These are phyloP conservation scores for Aphidoletes aphidimyza DNA, from an alignment of 2,888 invertebrate species.

Conservation along the genomic window DNA sequence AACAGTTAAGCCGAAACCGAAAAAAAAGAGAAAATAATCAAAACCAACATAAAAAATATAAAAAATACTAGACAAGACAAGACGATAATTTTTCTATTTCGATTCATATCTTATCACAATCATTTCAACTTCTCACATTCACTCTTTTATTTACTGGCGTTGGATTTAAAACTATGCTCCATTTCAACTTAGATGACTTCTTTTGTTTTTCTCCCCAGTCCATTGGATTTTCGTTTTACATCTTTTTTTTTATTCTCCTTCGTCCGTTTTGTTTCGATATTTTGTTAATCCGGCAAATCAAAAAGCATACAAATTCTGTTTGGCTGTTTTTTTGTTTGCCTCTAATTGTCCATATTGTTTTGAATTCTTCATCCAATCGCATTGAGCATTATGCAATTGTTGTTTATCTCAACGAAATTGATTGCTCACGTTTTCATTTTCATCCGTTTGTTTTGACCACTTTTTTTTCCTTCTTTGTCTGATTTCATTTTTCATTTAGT, in stretches of 20 bases:
- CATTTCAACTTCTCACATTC: constrained; percentile 6
- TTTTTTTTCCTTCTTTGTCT: neutral
- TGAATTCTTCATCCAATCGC: neutral
- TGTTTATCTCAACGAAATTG: neutral
- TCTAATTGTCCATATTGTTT: neutral
- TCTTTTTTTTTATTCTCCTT: neutral
- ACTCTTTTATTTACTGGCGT: neutral
- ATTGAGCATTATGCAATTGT: constrained; percentile 5
- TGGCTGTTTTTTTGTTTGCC: too few relatives aligned
- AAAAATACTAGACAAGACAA: constrained; percentile 29
- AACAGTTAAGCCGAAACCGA: constrained; percentile 56
- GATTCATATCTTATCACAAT: neutral
- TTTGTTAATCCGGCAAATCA: neutral
- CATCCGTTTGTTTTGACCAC: too few relatives aligned
- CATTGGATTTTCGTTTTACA: constrained; percentile 6
- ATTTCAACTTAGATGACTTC: neutral
- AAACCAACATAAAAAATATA: constrained; percentile 57
- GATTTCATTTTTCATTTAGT: neutral
- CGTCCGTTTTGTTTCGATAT: neutral
- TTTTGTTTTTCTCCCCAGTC: neutral
- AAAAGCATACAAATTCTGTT: neutral
- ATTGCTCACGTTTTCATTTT: constrained; percentile 39
- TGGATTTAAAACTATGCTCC: constrained; percentile 14
- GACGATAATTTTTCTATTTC: neutral
- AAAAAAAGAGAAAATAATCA: constrained; percentile 48